A percentile compares a stretch with the other conserved stretches of the same genome.
phyloP scores from a whole-genome alignment of 2,888 invertebrate genomes.

The Ormyrus rosae region DNA sequence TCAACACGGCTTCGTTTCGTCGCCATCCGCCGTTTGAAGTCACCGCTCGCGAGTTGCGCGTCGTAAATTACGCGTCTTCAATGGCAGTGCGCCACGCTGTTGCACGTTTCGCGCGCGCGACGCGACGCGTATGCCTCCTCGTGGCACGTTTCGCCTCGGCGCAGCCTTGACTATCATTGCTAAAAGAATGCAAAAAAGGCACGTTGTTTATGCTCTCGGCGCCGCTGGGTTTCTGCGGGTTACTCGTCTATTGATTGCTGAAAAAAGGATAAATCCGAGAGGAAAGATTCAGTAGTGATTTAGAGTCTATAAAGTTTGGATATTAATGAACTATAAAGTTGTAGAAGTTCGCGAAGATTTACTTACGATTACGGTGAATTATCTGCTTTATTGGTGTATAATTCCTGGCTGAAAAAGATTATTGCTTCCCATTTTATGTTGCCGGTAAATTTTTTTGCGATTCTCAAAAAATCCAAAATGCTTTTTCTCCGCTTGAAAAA shows the following conservation, averaged over 20 bases:
- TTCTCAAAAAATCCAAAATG: too few species aligned
- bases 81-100: constrained; percentile 57
- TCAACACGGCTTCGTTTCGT: constrained; percentile 22
- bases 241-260: constrained; percentile 3
- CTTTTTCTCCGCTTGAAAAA: too few species aligned
- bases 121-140: constrained; percentile 64
- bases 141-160: neutral
- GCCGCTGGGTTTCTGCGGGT: neutral
- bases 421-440: neutral
- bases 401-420: constrained; percentile 18
- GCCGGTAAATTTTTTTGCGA: too few species aligned
- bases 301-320: constrained; percentile 2
- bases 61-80: constrained; percentile 54
- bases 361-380: constrained; percentile 8
- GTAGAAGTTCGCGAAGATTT: constrained; percentile 22
- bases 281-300: constrained; percentile 34
- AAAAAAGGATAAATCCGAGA: constrained; percentile 2
- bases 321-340: constrained; percentile 34
- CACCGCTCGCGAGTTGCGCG: constrained; percentile 34
- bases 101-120: constrained; percentile 59
- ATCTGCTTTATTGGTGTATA: constrained; percentile 20
- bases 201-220: neutral
- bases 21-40: too few species aligned
- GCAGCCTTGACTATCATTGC: constrained; percentile 4
- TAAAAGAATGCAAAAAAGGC: neutral